Base-by-base conservation (phyloP, 2,113 vertebrate genomes). In the Nothoprocta pentlandii region DNA sequence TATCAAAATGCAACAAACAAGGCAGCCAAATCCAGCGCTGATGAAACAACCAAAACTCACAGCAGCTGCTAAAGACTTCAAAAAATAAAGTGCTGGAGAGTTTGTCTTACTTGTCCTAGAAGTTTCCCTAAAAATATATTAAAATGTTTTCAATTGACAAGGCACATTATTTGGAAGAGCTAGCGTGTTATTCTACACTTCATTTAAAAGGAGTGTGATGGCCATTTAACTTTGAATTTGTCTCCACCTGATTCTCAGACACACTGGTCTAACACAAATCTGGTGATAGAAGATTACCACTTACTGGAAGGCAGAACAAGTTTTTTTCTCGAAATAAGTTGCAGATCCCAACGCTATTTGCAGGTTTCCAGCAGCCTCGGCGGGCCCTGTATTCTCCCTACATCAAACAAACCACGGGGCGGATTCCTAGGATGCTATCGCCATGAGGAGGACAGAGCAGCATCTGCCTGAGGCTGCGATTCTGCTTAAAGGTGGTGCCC, bases 381-480 rank as follows among this genome's bases (percentile, higher is more conserved):
- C 6, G 4, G 66, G 76, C 53, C 47, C 53, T 70, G 76, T 44
- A 53, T 58, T 59, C 77, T 94, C 61, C 49, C 70, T 66, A 89
- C 77, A 95, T 95, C 93, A 96, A 95, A 96, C n/a, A 93, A 84
- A 93, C 83, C 94, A 93, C 30, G 7, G 68, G 12, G 41, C 58
- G 51, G 83, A 95, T 95, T 96, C 94, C 85, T 94, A 64, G 64
- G 56, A 94, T 94, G 71, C 62, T 94, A 83, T 86, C 58, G 66
- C 49, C 83, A 80, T 51, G 49, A 93, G 62, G 86, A 54, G 79
- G 86, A 82, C 83, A 69, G 66, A 89, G 89, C 46, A 93, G 41
- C 6, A 4, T 71, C 64, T 87, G 56, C 85, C 46, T 26, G 39
- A 54, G 80, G 64, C 69, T 53, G 16, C 0, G 0, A 16, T 23